Conservation (phyloP, 2,797 vertebrate species). For the Poliocrania exsul region DNA sequence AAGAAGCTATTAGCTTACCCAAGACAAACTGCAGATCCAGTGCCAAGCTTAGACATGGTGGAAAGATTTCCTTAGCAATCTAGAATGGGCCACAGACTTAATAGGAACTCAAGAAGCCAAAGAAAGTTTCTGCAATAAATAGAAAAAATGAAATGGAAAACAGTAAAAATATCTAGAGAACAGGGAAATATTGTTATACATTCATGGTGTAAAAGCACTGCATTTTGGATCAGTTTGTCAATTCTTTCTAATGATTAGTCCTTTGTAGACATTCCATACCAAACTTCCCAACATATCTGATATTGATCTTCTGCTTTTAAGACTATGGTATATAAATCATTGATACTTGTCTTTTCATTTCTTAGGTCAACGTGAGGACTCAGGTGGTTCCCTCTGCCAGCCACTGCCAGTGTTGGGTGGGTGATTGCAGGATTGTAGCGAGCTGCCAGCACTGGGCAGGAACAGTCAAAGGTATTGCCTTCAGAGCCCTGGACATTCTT, state of each 20-base stretch:
- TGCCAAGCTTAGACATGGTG: background rate
- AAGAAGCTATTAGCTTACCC: background rate
- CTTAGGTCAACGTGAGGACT: background rate
- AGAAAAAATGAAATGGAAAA: background rate
- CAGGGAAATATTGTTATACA: background rate
- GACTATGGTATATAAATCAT: background rate
- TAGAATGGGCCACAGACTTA: background rate
- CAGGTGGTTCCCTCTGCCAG: background rate
- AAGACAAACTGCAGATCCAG: background rate
- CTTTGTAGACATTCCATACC: background rate
- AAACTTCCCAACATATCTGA: background rate
- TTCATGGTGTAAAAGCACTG: background rate
- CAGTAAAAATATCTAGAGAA: background rate
- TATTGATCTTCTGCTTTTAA: background rate
- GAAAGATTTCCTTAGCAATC: background rate
- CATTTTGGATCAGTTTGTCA: background rate
- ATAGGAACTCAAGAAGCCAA: background rate
- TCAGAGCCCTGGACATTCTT: background rate
- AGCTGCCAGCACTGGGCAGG: fast-evolving
- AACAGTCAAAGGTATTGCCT: background rate
- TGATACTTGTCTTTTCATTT: background rate
- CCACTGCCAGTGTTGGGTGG: fast-evolving
- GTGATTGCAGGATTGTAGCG: fast-evolving
- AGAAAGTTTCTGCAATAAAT: background rate
- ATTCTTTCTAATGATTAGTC: background rate